Base-by-base conservation (phyloP, 2,888 invertebrate species). In the Alcis repandata region DNA sequence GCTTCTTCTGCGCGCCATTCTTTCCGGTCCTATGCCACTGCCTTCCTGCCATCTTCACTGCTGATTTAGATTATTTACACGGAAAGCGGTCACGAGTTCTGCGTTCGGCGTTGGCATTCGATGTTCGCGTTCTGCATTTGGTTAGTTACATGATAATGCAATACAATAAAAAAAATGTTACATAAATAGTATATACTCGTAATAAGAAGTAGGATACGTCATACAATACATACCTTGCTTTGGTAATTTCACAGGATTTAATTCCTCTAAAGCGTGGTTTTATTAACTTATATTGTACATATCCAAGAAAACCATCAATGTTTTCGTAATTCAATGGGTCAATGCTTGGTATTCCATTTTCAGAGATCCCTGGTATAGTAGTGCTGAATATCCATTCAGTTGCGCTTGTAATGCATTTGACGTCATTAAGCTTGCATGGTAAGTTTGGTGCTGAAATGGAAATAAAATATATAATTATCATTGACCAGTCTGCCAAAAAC, bases 281-380 rank as follows among this genome's bases (percentile, higher is more conserved):
- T 1, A 1, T 56, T 7, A 74, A 13, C 9, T 63, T 71, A 22
- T 68, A 77, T 0, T 27, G 52, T 0, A 77, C 6, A 0, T 54
- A 63, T 10, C 72, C 71, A 6, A 73, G 54, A 0, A 36, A 40
- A 0, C 15, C 71, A 27, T 68, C 63, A 43, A 79, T 67, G 6
- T 27, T 22, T 13, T 80, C 72, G 1, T 72, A 19, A 6, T 61
- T 15, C 1, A 86, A 40, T 1, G 85, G 83, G 3, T 86, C 84
- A 1, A 32, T 20, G 10, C 40, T 40, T 38, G 27, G 9, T 10
- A 61, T 54, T 10, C 40, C 32, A 3, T 19, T 13, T 15, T 61
- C 54, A 0, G 61, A 53, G 10, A 48, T 22, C 3, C 61, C 61
- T 10, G n/a, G 8, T 10, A 54, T 15, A 4, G 54, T 33, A 13